A percentile compares a stretch with the other conserved stretches of the same genome.
Evolutionary conservation across 2,888 invertebrate genomes (phyloP).

Genomic region (Meteorus cinctellus): DNA sequence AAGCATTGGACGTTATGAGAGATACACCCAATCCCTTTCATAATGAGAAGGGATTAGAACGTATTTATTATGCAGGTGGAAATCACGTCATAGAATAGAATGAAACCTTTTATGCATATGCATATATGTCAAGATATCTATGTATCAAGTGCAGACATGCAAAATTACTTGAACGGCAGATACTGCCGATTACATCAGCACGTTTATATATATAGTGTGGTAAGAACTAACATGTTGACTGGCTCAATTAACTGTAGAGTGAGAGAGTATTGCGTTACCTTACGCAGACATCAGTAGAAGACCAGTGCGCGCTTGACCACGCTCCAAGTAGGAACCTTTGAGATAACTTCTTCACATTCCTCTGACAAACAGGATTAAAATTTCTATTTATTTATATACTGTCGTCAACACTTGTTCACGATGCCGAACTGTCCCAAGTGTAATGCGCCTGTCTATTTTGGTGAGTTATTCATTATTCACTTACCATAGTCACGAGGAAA

Average conservation of each 20-base stretch:
- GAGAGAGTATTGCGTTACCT: slow-evolving; percentile 67
- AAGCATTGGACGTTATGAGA: too few relatives aligned
- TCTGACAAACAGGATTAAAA: slow-evolving; percentile 46
- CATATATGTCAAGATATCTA: not conserved
- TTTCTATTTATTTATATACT: slow-evolving; percentile 30
- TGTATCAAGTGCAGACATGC: not conserved
- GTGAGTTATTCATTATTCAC: slow-evolving; percentile 69
- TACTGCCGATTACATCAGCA: slow-evolving; percentile 50
- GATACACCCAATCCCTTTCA: too few relatives aligned
- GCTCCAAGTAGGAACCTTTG: slow-evolving; percentile 53
- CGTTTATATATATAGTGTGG: slow-evolving; percentile 43
- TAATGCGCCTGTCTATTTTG: slow-evolving; percentile 78
- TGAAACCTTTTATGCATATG: not conserved
- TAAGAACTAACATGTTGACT: slow-evolving; percentile 57
- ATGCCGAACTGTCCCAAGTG: slow-evolving; percentile 79
- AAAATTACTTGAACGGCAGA: slow-evolving; percentile 20
- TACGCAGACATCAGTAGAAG: slow-evolving; percentile 53
- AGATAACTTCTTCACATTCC: slow-evolving; percentile 51
- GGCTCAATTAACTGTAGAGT: slow-evolving; percentile 65
- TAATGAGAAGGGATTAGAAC: not conserved
- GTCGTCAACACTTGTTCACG: slow-evolving; percentile 45
- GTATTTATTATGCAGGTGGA: not conserved
- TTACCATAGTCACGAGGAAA: too few relatives aligned
- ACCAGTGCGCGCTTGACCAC: slow-evolving; percentile 69
- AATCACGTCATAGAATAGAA: not conserved